Conservation (phyloP, 2,888 invertebrate species). For the Habroteleia sp. region DNA sequence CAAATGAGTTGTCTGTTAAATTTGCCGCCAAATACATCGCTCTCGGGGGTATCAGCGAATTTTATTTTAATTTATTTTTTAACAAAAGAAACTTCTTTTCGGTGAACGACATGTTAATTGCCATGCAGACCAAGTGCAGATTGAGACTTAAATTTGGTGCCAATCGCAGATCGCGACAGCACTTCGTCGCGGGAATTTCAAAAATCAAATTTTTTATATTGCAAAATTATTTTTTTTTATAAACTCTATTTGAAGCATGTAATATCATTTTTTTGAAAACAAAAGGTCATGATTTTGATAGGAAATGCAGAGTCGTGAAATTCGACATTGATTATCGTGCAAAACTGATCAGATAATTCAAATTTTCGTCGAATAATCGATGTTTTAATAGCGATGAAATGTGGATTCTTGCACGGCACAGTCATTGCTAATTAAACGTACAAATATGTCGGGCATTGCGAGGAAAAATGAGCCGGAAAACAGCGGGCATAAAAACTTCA, state of each 20-base stretch:
- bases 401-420: slow-evolving; percentile 5
- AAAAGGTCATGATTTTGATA: too few species aligned
- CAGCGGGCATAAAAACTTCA: slow-evolving; percentile 57
- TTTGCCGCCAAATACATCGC: background rate
- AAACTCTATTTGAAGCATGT: too few species aligned
- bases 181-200: too few species aligned
- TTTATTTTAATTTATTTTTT: too few species aligned
- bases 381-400: slow-evolving; percentile 19
- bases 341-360: background rate
- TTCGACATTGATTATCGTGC: background rate
- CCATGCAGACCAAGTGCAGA: too few species aligned
- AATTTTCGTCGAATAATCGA: slow-evolving; percentile 11
- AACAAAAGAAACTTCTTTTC: background rate
- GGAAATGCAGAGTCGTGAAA: too few species aligned
- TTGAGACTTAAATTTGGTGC: too few species aligned
- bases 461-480: slow-evolving; percentile 58
- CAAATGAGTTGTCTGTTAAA: slow-evolving; percentile 10
- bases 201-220: too few species aligned
- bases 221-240: too few species aligned
- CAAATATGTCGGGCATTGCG: slow-evolving; percentile 51
- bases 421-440: slow-evolving; percentile 51
- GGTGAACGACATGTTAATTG: too few species aligned
- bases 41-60: background rate
- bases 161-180: too few species aligned
- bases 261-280: too few species aligned